phyloP scores from a whole-genome alignment of 1,140 invertebrate species.

The Telenomus remus region DNA sequence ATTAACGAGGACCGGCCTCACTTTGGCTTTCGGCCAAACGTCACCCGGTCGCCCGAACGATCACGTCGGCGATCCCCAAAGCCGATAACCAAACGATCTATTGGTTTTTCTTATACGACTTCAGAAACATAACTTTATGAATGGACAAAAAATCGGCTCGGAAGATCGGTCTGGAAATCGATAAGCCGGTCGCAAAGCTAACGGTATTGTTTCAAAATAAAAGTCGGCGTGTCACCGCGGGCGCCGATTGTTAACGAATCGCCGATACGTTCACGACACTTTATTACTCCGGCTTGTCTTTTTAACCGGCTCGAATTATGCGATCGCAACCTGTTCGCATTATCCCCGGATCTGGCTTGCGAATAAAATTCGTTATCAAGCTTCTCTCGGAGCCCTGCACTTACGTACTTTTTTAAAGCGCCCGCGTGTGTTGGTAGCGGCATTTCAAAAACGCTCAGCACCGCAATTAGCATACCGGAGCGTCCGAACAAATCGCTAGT shows the following conservation, averaged over 20 bases:
- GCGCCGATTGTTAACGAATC: constrained; percentile 36
- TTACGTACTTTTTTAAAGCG: constrained; percentile 26
- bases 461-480: constrained; percentile 71
- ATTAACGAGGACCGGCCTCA: constrained; percentile 20
- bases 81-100: constrained; percentile 2
- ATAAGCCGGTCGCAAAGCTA: constrained; percentile 8
- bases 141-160: too few relatives aligned
- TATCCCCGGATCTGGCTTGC: constrained; percentile 42
- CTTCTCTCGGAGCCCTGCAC: constrained; percentile 9
- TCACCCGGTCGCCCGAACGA: neutral
- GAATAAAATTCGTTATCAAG: constrained; percentile 49
- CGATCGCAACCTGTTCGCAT: constrained; percentile 35
- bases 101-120: neutral
- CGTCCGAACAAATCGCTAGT: constrained; percentile 64
- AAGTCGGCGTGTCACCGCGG: constrained; percentile 28
- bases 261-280: constrained; percentile 44
- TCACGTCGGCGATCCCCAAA: neutral
- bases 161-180: neutral
- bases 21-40: constrained; percentile 12
- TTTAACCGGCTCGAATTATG: constrained; percentile 34
- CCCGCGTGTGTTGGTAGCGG: constrained; percentile 38
- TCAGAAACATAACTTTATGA: too few relatives aligned
- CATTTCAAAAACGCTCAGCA: constrained; percentile 37
- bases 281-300: constrained; percentile 22
- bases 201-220: constrained; percentile 38